A percentile compares a stretch with the other conserved stretches of the same genome.
Conservation (phyloP, 35 echinoderm and acorn worm species). For the Diadema setosum region DNA sequence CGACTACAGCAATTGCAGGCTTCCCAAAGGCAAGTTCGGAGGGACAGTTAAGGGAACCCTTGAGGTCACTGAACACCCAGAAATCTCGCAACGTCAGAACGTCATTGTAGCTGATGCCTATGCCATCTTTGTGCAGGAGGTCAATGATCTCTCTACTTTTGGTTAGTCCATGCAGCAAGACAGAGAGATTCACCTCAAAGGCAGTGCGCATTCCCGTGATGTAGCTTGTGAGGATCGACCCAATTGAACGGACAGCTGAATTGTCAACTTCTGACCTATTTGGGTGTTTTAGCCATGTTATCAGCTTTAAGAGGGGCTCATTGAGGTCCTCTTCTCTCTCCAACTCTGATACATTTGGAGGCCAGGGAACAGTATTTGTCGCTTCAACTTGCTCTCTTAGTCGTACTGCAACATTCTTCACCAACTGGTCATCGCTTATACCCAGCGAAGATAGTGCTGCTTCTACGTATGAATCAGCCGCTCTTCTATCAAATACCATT, state of each 20-base stretch:
- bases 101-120: conserved; percentile 41
- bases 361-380: neutral
- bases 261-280: neutral
- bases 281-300: conserved; percentile 19
- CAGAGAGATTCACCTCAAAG: neutral
- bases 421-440: conserved; percentile 28
- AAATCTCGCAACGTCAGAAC: neutral
- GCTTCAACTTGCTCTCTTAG: neutral
- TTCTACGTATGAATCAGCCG: conserved; percentile 17
- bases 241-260: neutral
- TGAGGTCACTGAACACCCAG: conserved; percentile 1
- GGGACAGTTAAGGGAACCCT: neutral
- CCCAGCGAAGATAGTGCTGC: conserved; percentile 22
- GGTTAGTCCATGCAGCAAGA: conserved; percentile 26
- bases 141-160: conserved; percentile 19
- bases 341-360: neutral
- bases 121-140: conserved; percentile 3
- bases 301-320: neutral
- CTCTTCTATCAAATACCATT: conserved; percentile 17
- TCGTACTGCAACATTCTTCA: neutral
- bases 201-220: conserved; percentile 13
- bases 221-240: neutral
- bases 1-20: conserved; percentile 1
- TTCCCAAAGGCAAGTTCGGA: conserved; percentile 2
- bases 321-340: neutral